Base-by-base conservation (phyloP, 30 jellyfish, hydroid and myxozoan genomes). In the Hydractinia symbiolongicarpus region DNA sequence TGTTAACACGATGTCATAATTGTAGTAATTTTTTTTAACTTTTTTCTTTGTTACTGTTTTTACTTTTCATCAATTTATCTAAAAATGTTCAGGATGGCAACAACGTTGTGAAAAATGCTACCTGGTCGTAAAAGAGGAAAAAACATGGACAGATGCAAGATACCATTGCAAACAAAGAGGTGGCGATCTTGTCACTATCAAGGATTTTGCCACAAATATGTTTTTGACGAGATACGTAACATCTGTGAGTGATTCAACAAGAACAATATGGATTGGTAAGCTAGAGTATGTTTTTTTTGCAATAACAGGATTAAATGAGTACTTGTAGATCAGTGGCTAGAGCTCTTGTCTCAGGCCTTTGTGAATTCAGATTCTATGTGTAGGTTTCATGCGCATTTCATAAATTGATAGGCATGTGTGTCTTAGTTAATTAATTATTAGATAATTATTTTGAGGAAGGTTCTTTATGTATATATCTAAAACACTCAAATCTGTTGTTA, bases 121-220 rank as follows among this genome's bases (percentile, higher is more conserved):
- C 81, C 62, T 82, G 70, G 73, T 54, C 55, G 96, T 91, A 7
- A 82, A 79, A 54, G 93, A 87, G 67, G 79, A 73, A 6, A 66
- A 53, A 73, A 89, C 76, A 52, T 91, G 98, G 98, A 77, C 55
- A 10, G 96, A 86, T 87, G 98, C 98, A 8, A 88, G 83, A 57
- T 79, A 72, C 56, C 60, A 86, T 55, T 91, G 98, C 81, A 56
- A 61, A 16, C 84, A 66, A 52, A 66, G 78, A 66, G 98, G 98
- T 66, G 96, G 95, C 55, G 87, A 91, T 83, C 83, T 91, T 67
- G 98, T 91, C 16, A 74, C 98, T 1, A 73, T 87, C 5, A 73
- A 79, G 49, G 79, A 77, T 9, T 73, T 75, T 71, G 83, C 86
- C 19, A 78, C 87, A 5, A 83, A 82, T 66, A 15, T 62, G 50